Conservation (phyloP, 2,888 invertebrate genomes). For the Apoderus coryli region DNA sequence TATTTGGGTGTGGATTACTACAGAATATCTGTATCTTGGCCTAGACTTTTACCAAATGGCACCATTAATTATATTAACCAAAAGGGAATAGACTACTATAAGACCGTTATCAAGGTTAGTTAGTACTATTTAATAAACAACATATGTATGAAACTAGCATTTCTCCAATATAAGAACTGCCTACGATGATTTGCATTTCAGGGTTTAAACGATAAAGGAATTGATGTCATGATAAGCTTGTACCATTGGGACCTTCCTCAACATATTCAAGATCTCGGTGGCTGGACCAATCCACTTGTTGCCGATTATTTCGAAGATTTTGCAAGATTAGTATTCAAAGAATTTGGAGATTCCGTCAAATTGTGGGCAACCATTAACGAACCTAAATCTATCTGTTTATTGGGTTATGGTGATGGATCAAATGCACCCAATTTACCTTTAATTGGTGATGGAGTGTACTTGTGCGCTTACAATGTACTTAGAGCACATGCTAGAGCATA, state of each 20-base stretch:
- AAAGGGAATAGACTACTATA: slow-evolving; percentile 1
- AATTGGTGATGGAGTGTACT: slow-evolving; percentile 9
- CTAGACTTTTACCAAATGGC: slow-evolving; percentile 1
- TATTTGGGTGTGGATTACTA: slow-evolving; percentile 1
- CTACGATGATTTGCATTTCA: no score
- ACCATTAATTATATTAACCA: neutral
- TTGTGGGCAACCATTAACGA: slow-evolving; percentile 15
- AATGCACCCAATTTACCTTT: slow-evolving; percentile 8
- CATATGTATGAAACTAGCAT: no score
- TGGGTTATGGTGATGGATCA: slow-evolving; percentile 10
- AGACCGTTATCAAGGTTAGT: slow-evolving; percentile 7
- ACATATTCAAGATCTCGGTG: slow-evolving; percentile 36
- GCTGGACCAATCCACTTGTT: slow-evolving; percentile 47
- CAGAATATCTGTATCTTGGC: neutral
- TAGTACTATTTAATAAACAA: no score
- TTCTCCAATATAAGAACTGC: no score
- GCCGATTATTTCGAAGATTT: slow-evolving; percentile 44
- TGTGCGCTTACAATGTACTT: slow-evolving; percentile 9
- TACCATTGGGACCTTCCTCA: slow-evolving; percentile 53
- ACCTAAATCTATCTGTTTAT: slow-evolving; percentile 8
- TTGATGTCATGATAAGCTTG: slow-evolving; percentile 42
- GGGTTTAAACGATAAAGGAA: slow-evolving; percentile 19
- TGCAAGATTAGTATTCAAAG: slow-evolving; percentile 34
- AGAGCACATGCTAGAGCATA: slow-evolving; percentile 12
- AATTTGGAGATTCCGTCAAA: slow-evolving; percentile 30